Evolutionary conservation across 2,888 invertebrate species (phyloP), one percentile per base, ranked within the genome.

Genomic region (Druceiella hillmani): DNA sequence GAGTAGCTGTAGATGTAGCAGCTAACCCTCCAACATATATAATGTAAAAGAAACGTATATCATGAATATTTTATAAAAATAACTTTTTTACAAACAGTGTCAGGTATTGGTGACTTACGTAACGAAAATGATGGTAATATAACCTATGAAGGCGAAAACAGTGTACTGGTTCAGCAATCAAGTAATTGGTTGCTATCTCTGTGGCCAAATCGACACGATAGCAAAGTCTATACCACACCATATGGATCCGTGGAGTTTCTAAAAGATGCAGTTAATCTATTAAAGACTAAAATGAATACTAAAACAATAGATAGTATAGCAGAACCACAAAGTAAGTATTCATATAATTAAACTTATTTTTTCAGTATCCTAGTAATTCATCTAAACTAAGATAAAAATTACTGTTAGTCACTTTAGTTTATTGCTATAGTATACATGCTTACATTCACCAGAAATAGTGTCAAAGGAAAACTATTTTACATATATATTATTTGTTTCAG

Each of bases 61-160:
- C n/a, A n/a, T n/a, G n/a, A n/a, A n/a, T n/a, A n/a, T n/a, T n/a
- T n/a, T n/a, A n/a, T n/a, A n/a, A n/a, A n/a, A n/a, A n/a, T n/a
- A n/a, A n/a, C n/a, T n/a, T n/a, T n/a, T n/a, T n/a, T n/a, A n/a
- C n/a, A n/a, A n/a, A 3, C 54, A 87, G 87, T 80, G 24, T 65
- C 87, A 16, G 78, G 82, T 10, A 64, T 92, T 34, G 86, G 87
- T 29, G 79, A 80, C 6, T 58, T 91, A 1, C 76, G 88, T 27
- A 79, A 84, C 57, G 83, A 87, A 55, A 82, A 88, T 58, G 92
- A 92, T 59, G 88, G 89, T 0, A 88, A 87, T 63, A 84, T 85
- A 55, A 93, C 85, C 0, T 93, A 90, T 56, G 92, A 93, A 62
- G 92, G 93, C 1, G 92, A 93, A 67, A 91, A 90, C 67, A 88